Evolutionary conservation across 2,113 vertebrate species (phyloP).

Genomic region (Pycnonotus jocosus): DNA sequence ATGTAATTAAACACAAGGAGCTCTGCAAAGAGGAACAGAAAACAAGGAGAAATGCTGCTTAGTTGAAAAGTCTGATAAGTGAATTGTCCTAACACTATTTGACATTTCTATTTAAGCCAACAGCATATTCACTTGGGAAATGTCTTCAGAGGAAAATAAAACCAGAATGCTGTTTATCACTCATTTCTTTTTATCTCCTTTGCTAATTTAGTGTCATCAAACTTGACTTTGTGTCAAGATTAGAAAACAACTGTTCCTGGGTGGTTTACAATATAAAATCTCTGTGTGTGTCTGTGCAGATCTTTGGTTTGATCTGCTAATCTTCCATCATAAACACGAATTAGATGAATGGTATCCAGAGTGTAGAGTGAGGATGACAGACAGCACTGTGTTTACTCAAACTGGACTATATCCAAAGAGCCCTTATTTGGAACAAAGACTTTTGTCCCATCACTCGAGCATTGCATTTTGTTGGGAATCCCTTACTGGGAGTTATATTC

Average conservation of each 20-base stretch:
- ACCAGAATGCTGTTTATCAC: background rate
- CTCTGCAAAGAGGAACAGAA: background rate
- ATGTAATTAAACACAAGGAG: background rate
- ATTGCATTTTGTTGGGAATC: background rate
- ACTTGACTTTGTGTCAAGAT: background rate
- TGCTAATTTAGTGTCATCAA: background rate
- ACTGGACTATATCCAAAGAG: background rate
- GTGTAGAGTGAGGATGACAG: background rate
- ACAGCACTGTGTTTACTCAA: background rate
- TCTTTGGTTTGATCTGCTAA: background rate
- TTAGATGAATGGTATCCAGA: background rate
- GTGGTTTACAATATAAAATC: background rate
- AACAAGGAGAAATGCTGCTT: background rate
- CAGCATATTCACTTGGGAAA: background rate
- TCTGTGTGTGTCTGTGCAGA: background rate
- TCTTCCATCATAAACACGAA: background rate
- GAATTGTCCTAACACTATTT: background rate
- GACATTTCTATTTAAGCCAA: background rate
- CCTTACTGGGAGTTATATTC: background rate
- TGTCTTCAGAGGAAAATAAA: background rate
- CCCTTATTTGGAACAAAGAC: background rate
- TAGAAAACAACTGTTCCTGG: background rate
- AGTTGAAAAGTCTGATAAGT: background rate
- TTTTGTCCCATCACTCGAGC: background rate
- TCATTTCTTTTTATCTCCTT: background rate